These are phyloP conservation scores for Lumbricus terrestris DNA, from an alignment of 2,888 invertebrate genomes.

Conservation along the genomic window DNA sequence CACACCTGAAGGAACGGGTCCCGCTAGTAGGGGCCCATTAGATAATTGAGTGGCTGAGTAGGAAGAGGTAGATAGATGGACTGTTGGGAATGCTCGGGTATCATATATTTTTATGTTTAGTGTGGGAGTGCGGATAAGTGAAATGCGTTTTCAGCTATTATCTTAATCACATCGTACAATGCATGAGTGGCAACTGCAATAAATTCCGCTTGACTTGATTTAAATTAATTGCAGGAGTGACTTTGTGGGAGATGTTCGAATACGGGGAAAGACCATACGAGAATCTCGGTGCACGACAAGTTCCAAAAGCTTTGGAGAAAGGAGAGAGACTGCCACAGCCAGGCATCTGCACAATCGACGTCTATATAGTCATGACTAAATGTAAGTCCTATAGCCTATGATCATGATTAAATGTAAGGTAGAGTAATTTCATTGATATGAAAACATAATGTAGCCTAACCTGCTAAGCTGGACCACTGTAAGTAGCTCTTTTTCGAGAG, in stretches of 20 bases:
- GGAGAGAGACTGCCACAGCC: conserved; percentile 88
- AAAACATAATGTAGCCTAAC: background rate
- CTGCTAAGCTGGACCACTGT: background rate
- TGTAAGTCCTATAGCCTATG: no score
- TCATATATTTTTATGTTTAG: no score
- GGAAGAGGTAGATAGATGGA: no score
- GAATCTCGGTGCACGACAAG: conserved; percentile 81
- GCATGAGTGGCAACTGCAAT: no score
- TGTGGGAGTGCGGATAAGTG: no score
- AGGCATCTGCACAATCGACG: conserved; percentile 82
- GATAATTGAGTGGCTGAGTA: no score
- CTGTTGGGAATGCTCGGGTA: no score
- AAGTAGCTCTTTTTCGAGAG: background rate
- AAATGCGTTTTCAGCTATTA: no score
- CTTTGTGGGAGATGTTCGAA: conserved; percentile 91
- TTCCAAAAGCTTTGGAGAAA: conserved; percentile 83
- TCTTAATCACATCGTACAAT: no score
- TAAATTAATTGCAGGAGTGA: conserved; percentile 65
- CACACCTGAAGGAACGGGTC: no score
- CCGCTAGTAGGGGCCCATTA: no score
- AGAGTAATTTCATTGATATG: background rate
- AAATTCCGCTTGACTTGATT: no score
- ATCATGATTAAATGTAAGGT: conserved; percentile 78
- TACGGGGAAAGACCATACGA: conserved; percentile 90
- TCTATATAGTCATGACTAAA: conserved; percentile 89